A percentile compares a stretch with the other conserved stretches of the same genome.
These are phyloP conservation scores for Fratercula arctica DNA, from an alignment of 2,797 vertebrate species.

Conservation along the genomic window DNA sequence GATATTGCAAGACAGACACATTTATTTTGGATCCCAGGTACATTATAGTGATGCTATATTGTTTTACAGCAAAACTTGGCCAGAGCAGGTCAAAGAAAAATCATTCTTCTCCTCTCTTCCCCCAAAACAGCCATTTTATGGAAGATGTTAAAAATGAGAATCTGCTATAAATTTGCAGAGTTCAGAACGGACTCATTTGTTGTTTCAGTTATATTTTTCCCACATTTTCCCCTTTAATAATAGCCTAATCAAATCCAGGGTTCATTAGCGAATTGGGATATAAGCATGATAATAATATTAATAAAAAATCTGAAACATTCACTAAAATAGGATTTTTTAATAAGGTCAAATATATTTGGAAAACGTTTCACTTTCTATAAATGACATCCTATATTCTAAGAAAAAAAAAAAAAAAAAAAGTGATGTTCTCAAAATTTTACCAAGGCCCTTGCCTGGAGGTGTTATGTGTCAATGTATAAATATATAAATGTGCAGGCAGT, in stretches of 20 bases:
- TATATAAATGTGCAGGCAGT: background rate
- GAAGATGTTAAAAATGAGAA: slow-evolving; percentile 23
- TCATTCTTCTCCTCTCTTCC: background rate
- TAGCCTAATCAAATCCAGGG: slow-evolving; percentile 28
- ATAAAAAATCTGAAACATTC: slow-evolving; percentile 22
- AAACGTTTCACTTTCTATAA: slow-evolving; percentile 32
- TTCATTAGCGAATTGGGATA: slow-evolving; percentile 63
- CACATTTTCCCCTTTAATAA: slow-evolving; percentile 30
- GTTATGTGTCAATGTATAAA: background rate
- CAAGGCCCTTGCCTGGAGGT: background rate
- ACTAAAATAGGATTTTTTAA: slow-evolving; percentile 45
- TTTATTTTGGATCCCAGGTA: slow-evolving; percentile 44
- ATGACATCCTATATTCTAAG: background rate
- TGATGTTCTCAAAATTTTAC: background rate
- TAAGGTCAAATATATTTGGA: slow-evolving; percentile 58
- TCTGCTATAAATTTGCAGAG: slow-evolving; percentile 40
- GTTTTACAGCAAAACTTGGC: slow-evolving; percentile 38
- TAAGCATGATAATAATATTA: slow-evolving; percentile 35
- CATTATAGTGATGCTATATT: background rate
- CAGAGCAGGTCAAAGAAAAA: slow-evolving; percentile 32
- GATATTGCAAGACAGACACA: slow-evolving; percentile 17
- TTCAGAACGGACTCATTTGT: slow-evolving; percentile 11
- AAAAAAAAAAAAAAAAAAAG: background rate
- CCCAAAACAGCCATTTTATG: slow-evolving; percentile 12
- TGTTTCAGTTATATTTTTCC: background rate